These are phyloP conservation scores for Melanotaenia nigrans DNA, from an alignment of 2,797 vertebrate genomes.

Conservation along the genomic window DNA sequence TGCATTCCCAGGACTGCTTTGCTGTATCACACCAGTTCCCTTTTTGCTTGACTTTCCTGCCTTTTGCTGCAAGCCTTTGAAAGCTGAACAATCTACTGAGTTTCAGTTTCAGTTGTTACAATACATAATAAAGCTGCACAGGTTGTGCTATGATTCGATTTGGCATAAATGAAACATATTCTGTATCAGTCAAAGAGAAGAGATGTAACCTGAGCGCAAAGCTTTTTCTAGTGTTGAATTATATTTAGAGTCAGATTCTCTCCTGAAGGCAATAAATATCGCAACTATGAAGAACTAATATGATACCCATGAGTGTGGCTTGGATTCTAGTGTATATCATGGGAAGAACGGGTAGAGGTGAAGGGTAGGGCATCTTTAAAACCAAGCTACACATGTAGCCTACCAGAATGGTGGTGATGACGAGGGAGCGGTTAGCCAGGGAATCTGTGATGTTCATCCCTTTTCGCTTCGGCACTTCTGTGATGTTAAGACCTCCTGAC, in stretches of 20 bases:
- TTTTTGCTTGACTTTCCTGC: neutral
- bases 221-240: neutral
- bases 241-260: neutral
- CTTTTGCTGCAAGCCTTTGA: slow-evolving; percentile 1
- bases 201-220: neutral
- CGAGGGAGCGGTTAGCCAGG: slow-evolving; percentile 94
- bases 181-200: neutral
- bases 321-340: slow-evolving; percentile 4
- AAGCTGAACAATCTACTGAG: slow-evolving; percentile 7
- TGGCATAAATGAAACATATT: neutral
- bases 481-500: slow-evolving; percentile 95
- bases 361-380: slow-evolving; percentile 12
- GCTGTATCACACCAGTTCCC: slow-evolving; percentile 11
- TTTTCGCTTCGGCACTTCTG: slow-evolving; percentile 90
- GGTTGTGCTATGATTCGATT: slow-evolving; percentile 1
- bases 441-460: slow-evolving; percentile 97
- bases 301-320: neutral
- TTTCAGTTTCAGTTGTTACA: neutral
- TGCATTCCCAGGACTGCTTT: slow-evolving; percentile 26
- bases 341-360: slow-evolving; percentile 2
- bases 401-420: slow-evolving; percentile 98
- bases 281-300: neutral
- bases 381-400: slow-evolving; percentile 40
- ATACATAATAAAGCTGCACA: neutral
- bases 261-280: slow-evolving; percentile 6